Base-by-base conservation (phyloP, 2,113 vertebrate species). In the Crotalus helleri region DNA sequence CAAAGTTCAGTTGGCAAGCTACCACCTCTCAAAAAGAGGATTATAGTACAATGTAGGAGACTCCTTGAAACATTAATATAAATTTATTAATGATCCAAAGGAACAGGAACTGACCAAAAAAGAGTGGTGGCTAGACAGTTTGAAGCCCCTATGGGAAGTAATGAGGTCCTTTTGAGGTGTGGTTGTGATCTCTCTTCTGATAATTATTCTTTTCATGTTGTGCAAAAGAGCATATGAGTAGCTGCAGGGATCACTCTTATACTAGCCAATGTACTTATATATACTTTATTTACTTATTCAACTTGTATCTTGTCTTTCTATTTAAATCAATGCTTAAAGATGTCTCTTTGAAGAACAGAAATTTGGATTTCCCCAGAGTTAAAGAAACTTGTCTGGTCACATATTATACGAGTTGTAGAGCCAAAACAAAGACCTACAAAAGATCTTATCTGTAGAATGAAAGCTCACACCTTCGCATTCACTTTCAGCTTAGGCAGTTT, bases 401-500 rank as follows among this genome's bases (percentile, higher is more conserved):
- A 81, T 92, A 93, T 1, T 94, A 23, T 92, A 74, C 61, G 46
- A 90, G 90, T 2, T 21, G 87, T 64, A 74, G 92, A n/a, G 58
- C 15, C 57, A 91, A 90, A 88, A 59, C 89, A 91, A 94, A 93
- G 61, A 46, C 21, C 24, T 69, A 33, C 53, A 24, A 92, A 69
- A 55, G 2, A 90, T 24, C 59, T 64, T 19, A 3, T 85, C 54
- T 92, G 19, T 69, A 74, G 15, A 58, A 94, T 91, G 4, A 81
- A 29, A 64, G 44, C 93, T 88, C n/a, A 49, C 93, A 91, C 89
- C 21, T 95, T 95, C 93, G 88, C 23, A 55, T 92, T 85, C 74
- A 44, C 92, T 91, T 95, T 17, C 93, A 92, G 24, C 64, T 95
- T 44, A 91, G 59, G 59, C 29, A 44, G 89, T 24, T 91, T 46